Base-by-base conservation (phyloP, 2,888 invertebrate genomes). In the Phaedon cochleariae region DNA sequence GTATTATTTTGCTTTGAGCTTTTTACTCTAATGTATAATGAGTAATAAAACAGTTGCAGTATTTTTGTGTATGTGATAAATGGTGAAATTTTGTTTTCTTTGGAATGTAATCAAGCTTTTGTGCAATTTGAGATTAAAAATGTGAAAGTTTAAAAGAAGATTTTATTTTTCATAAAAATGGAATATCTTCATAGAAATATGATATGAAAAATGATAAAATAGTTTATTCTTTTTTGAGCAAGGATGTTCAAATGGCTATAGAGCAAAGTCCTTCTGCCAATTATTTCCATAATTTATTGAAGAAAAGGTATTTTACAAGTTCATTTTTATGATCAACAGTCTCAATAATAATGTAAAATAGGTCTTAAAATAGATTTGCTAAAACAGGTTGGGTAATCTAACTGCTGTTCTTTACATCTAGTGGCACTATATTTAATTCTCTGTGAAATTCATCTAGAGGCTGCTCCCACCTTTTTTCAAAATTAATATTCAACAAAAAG, bases 381-480 rank as follows among this genome's bases (percentile, higher is more conserved):
- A n/a, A n/a, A n/a, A n/a, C n/a, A n/a, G n/a, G n/a, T n/a, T n/a
- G n/a, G n/a, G n/a, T n/a, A n/a, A n/a, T n/a, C 10, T 29, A 15
- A 34, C 15, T 34, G 34, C 51, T 45, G 49, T 46, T 63, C n/a
- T n/a, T 63, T 22, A 72, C 58, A 62, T 54, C 72, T 65, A 92
- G 84, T 62, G 86, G 86, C 54, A 83, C 85, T 73, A 97, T 92
- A 76, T 93, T 92, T 79, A 96, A 86, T 85, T 96, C 95, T 71
- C 85, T 85, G 75, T 95, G 89, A 72, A 98, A 87, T 37, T 96
- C 94, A 20, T 86, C 84, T 46, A 98, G 85, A 48, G 92, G 86
- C 83, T 96, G 94, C 54, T 96, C 94, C 96, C 97, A 98, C 70
- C 97, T 88, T 83, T 94, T 92, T 83, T 98, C 98, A 87, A 90